Base-by-base conservation (phyloP, 2,888 invertebrate genomes). In the Andrena chrysosceles region DNA sequence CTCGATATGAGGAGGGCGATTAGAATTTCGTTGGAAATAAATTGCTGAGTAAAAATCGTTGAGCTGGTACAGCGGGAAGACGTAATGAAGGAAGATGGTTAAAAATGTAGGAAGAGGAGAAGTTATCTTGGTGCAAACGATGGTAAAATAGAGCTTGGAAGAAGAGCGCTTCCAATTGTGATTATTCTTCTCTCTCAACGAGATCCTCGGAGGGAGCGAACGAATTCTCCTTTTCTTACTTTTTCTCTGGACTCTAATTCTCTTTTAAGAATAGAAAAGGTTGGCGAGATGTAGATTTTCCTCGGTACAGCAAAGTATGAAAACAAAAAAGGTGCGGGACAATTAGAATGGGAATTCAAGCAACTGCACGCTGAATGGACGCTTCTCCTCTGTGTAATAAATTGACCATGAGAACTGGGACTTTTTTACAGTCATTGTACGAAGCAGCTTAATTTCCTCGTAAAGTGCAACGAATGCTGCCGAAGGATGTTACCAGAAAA, bases 31-130 rank as follows among this genome's bases (percentile, higher is more conserved):
- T 31, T 10, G 48, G 64, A 42, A 52, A 73, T 73, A 81, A 81
- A 81, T 81, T 78, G 42, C 26, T 3, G 63, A 69, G 62, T 49
- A 69, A 81, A 73, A 68, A 81, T 81, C 49, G 35, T 68, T 35
- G 42, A 59, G 16, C 68, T 54, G 59, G n/a, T 20, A 23, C 26
- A 31, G 33, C n/a, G 8, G 23, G 13, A 16, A 5, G 13, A 63
- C 52, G 48, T 10, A 64, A 35, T 52, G 72, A 60, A 77, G 33
- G 2, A 35, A 23, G 8, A 10, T 42, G 7, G 49, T 52, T 52
- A 31, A 13, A 52, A 31, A 56, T 8, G 54, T 7, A 54, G 8
- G 54, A 23, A 54, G 54, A 8, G 54, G 20, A 23, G 54, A 54
- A 23, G 2, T 54, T 54, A 54, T 23, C 54, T 54, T 54, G 60